phyloP scores from a whole-genome alignment of 2,113 vertebrate genomes.

The Gopherus evgoodei region DNA sequence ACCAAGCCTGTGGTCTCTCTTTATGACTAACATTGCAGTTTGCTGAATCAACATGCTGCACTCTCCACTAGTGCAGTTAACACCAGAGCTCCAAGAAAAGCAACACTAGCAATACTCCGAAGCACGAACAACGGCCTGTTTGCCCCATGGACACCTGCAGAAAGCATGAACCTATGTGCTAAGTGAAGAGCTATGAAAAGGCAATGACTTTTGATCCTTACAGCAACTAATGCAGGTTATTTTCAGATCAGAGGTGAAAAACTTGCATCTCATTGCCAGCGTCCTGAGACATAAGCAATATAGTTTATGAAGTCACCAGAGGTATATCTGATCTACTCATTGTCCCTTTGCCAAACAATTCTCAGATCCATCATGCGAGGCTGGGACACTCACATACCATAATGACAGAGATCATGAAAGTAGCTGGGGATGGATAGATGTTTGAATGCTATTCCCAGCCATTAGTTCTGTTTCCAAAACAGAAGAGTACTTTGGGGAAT shows the following conservation, averaged over 20 bases:
- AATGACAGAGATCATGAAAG: neutral
- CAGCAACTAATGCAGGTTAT: accelerated
- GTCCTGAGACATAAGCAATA: neutral
- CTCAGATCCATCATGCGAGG: neutral
- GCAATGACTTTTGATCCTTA: neutral
- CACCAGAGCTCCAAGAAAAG: too few relatives aligned
- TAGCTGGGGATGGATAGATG: neutral
- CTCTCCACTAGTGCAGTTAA: too few relatives aligned
- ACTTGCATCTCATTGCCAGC: neutral
- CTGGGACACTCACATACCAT: neutral
- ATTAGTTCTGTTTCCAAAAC: neutral
- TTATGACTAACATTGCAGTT: too few relatives aligned
- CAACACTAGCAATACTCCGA: too few relatives aligned
- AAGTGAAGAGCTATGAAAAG: neutral
- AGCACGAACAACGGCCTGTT: neutral
- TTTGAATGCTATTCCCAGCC: neutral
- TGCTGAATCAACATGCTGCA: too few relatives aligned
- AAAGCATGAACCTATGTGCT: neutral
- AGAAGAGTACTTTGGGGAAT: neutral
- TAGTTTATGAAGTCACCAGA: neutral
- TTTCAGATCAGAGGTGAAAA: neutral
- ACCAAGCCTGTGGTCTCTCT: too few relatives aligned
- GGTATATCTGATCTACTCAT: neutral
- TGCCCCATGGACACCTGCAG: neutral
- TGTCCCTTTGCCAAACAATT: neutral